A percentile compares a stretch with the other conserved stretches of the same genome.
Conservation (phyloP, 2,888 invertebrate genomes). For the Orchesellides sinensis region DNA sequence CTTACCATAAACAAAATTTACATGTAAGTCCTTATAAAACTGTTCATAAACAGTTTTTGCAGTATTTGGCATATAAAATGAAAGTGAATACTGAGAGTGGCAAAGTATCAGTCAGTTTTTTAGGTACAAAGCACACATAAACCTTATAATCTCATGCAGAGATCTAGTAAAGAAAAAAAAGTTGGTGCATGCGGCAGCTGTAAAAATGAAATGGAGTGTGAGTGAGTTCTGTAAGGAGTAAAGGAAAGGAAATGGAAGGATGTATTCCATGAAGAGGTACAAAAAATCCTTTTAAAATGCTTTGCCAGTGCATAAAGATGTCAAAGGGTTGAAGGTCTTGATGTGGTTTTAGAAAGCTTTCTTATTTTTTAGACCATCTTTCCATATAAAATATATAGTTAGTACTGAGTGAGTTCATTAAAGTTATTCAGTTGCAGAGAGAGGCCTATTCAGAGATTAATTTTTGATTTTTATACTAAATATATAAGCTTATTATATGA, state of each 20-base stretch:
- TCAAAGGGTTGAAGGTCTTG: conserved; percentile 43
- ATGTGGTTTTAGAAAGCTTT: conserved; percentile 13
- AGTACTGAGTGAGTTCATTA: not conserved
- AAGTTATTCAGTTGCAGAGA: too few species aligned
- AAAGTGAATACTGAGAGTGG: too few species aligned
- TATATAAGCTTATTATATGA: too few species aligned
- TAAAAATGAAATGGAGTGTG: conserved; percentile 18
- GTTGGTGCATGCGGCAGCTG: conserved; percentile 30
- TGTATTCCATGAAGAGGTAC: not conserved
- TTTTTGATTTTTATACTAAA: too few species aligned
- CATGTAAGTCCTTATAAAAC: not conserved
- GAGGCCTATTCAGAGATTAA: too few species aligned
- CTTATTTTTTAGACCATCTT: not conserved
- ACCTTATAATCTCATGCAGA: conserved; percentile 29
- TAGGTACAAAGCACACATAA: not conserved
- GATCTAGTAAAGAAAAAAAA: not conserved
- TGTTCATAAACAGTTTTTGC: too few species aligned
- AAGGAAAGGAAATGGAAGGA: not conserved
- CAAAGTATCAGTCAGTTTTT: too few species aligned
- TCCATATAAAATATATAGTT: not conserved
- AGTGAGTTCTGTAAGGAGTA: not conserved
- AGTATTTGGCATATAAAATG: too few species aligned
- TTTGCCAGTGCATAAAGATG: too few species aligned
- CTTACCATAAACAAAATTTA: too few species aligned
- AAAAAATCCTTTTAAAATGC: too few species aligned